Evolutionary conservation across 2,888 invertebrate genomes (phyloP).

Genomic region (Parapristionchus giblindavisi): DNA sequence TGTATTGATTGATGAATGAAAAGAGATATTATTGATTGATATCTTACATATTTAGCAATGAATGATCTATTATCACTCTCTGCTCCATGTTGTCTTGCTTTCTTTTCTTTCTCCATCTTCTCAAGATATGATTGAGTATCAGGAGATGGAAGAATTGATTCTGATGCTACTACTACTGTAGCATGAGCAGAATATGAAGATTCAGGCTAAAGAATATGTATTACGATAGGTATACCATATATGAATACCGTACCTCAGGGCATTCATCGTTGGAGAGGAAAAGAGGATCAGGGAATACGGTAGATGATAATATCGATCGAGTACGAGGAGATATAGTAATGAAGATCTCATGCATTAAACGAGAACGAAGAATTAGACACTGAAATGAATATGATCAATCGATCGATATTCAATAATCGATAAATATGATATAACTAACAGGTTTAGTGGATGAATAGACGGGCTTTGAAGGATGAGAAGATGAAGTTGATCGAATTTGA

Average conservation of each 20-base stretch:
- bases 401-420: neutral
- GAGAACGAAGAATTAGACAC: conserved; percentile 60
- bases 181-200: conserved; percentile 9
- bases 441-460: conserved; percentile 32
- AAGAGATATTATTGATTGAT: neutral
- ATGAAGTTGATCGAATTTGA: conserved; percentile 23
- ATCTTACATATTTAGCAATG: conserved; percentile 93
- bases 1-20: conserved; percentile 41
- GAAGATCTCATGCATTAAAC: conserved; percentile 61
- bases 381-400: conserved; percentile 42
- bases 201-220: neutral
- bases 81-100: conserved; percentile 82
- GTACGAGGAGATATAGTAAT: conserved; percentile 55
- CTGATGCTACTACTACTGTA: conserved; percentile 32
- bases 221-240: neutral
- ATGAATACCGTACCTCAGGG: conserved; percentile 12
- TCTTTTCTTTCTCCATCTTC: conserved; percentile 88
- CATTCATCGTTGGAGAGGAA: conserved; percentile 35
- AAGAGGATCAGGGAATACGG: conserved; percentile 60
- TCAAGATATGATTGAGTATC: conserved; percentile 74
- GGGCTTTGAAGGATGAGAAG: conserved; percentile 15
- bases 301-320: conserved; percentile 55
- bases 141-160: conserved; percentile 6
- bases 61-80: conserved; percentile 88
- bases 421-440: neutral